Conservation (phyloP, 2,113 vertebrate genomes). For the Malurus melanocephalus region DNA sequence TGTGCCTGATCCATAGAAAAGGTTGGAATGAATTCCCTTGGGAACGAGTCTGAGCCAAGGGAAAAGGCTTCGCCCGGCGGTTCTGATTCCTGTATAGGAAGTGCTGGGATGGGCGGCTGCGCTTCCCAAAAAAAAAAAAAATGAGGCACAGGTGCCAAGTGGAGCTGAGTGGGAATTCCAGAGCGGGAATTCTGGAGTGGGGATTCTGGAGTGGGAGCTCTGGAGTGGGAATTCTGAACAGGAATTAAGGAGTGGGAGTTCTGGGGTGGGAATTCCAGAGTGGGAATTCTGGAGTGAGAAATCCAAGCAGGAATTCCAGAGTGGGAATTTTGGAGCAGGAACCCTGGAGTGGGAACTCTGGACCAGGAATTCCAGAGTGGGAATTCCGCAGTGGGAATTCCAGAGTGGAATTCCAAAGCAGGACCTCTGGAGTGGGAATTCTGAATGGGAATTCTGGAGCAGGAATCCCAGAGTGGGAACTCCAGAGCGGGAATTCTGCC, state of each 20-base stretch:
- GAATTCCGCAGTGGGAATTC: not conserved
- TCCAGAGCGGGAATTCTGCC: not conserved
- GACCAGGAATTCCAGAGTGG: not conserved
- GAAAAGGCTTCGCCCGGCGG: not conserved
- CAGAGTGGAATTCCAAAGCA: not conserved
- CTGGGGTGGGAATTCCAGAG: not conserved
- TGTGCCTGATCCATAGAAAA: fast-evolving
- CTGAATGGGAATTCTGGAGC: not conserved
- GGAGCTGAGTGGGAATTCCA: not conserved
- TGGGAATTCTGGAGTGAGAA: too few relatives aligned
- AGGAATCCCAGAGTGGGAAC: too few relatives aligned
- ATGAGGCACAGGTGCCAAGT: fast-evolving
- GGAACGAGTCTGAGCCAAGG: not conserved
- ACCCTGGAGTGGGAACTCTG: too few relatives aligned
- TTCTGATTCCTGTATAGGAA: not conserved
- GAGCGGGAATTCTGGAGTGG: not conserved
- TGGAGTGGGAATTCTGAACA: fast-evolving
- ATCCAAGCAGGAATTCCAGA: too few relatives aligned
- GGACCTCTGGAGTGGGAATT: not conserved
- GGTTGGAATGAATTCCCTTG: fast-evolving
- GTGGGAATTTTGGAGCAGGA: too few relatives aligned
- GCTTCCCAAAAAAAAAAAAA: not conserved
- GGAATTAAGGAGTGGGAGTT: not conserved
- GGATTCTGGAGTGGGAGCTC: not conserved
- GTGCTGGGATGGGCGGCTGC: not conserved